These are phyloP conservation scores for Solen grandis DNA, from an alignment of 1,140 invertebrate species.

Conservation along the genomic window DNA sequence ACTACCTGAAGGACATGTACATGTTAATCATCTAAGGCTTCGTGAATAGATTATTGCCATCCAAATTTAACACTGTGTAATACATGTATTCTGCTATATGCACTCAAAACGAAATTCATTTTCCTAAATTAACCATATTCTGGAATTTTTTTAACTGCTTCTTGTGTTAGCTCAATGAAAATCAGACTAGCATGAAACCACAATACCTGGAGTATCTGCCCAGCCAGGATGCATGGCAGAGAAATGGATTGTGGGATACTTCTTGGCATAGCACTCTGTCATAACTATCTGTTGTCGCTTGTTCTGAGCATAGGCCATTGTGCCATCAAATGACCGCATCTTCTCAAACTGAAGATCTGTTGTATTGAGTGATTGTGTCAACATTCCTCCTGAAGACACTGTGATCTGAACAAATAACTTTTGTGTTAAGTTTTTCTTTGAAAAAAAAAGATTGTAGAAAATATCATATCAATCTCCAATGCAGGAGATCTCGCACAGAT, in stretches of 20 bases:
- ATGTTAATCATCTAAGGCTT: too few species aligned
- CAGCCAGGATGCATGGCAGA: constrained; percentile 83
- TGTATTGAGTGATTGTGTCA: constrained; percentile 81
- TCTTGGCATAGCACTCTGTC: constrained; percentile 81
- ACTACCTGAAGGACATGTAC: too few species aligned
- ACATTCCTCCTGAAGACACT: constrained; percentile 83
- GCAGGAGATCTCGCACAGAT: too few species aligned
- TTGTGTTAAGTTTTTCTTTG: background rate
- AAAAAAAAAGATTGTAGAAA: background rate
- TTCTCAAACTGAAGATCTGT: constrained; percentile 81
- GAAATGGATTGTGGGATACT: constrained; percentile 81
- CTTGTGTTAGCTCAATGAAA: too few species aligned
- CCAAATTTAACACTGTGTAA: too few species aligned
- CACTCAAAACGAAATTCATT: too few species aligned
- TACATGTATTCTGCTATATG: too few species aligned
- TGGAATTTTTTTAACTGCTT: too few species aligned
- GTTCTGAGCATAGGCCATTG: constrained; percentile 83
- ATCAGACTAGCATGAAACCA: too few species aligned
- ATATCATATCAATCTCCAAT: background rate
- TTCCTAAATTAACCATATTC: too few species aligned
- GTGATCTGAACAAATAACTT: constrained; percentile 75
- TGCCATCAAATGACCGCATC: constrained; percentile 81
- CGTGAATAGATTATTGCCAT: too few species aligned
- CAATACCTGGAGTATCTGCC: constrained; percentile 81
- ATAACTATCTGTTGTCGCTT: constrained; percentile 83